phyloP scores from a whole-genome alignment of 2,797 vertebrate genomes.

The Thalassophryne amazonica region DNA sequence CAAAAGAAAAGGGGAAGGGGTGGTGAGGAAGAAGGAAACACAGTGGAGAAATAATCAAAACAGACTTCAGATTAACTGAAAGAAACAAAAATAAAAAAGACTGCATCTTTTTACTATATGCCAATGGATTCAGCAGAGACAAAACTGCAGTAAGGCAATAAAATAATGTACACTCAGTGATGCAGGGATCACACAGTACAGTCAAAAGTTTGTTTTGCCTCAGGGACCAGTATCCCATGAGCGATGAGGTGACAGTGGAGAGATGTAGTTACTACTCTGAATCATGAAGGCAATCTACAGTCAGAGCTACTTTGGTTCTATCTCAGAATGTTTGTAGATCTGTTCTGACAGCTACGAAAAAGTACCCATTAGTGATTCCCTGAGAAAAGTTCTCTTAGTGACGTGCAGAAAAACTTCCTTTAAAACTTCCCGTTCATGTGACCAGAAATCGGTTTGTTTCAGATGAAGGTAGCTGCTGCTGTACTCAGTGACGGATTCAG shows the following conservation, averaged over 20 bases:
- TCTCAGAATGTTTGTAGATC: slow-evolving; percentile 16
- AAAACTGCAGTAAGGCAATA: slow-evolving; percentile 3
- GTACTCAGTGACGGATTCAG: too few species aligned
- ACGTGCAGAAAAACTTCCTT: neutral
- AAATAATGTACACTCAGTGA: neutral
- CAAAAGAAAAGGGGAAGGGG: slow-evolving; percentile 40
- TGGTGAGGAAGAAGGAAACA: slow-evolving; percentile 1
- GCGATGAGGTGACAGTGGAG: slow-evolving; percentile 33
- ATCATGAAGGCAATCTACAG: slow-evolving; percentile 7
- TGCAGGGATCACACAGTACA: neutral
- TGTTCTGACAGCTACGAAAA: slow-evolving; percentile 18
- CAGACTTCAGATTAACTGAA: slow-evolving; percentile 13
- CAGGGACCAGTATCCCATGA: slow-evolving; percentile 13
- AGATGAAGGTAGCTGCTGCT: neutral
- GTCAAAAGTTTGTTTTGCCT: slow-evolving; percentile 20
- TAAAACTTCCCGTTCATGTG: neutral
- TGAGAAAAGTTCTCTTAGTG: slow-evolving; percentile 6
- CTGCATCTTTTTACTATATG: slow-evolving; percentile 2
- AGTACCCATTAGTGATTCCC: neutral
- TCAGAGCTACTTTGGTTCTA: slow-evolving; percentile 7
- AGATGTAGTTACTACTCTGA: slow-evolving; percentile 20
- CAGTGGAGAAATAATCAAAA: slow-evolving; percentile 16
- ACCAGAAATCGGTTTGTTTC: neutral
- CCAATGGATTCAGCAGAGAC: slow-evolving; percentile 21
- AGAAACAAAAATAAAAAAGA: slow-evolving; percentile 16